Base-by-base conservation (phyloP, 2,113 vertebrate species). In the Hirundichthys speculiger region DNA sequence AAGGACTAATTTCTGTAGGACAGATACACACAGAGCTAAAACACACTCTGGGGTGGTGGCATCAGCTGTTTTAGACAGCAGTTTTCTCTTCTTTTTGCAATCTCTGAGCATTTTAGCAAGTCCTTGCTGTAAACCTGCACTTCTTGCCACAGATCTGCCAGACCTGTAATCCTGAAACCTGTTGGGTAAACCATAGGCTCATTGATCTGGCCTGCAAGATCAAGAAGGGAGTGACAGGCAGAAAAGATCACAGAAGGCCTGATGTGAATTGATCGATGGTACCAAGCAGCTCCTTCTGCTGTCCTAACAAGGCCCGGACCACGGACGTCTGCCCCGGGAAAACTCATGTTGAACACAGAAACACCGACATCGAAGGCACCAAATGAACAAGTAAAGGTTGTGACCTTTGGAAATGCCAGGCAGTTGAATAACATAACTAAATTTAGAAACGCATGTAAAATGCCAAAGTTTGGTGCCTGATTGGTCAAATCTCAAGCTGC, bases 321-420 rank as follows among this genome's bases (percentile, higher is more conserved):
- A 69, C 71, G 80, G 80, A 87, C 85, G 82, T 69, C 64, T 66
- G 51, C 64, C 75, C 80, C 15, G 54, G 46, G 77, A 82, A 85
- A 87, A 88, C 77, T 79, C 69, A 65, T 82, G 82, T 77, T 79
- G 73, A 85, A 89, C 85, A 75, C 57, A 72, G 67, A 84, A 75
- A 84, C 84, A 85, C 64, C 87, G 87, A 89, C 87, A 83, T 72
- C 41, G 60, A 74, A 84, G 76, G 72, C 75, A 83, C 69, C 78
- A 67, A 86, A 87, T 74, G 80, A 88, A 86, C 76, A 81, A 84
- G 74, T 52, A 92, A 93, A 92, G 92, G 92, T 86, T 83, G 70
- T 78, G 82, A 88, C 92, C 92, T 93, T 93, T 93, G 73, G 53
- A 92, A 93, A 93, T 91, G 90, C 78, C 92, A 93, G 73, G 77